phyloP scores from a whole-genome alignment of 2,888 invertebrate genomes.

The Ophonus ardosiacus region DNA sequence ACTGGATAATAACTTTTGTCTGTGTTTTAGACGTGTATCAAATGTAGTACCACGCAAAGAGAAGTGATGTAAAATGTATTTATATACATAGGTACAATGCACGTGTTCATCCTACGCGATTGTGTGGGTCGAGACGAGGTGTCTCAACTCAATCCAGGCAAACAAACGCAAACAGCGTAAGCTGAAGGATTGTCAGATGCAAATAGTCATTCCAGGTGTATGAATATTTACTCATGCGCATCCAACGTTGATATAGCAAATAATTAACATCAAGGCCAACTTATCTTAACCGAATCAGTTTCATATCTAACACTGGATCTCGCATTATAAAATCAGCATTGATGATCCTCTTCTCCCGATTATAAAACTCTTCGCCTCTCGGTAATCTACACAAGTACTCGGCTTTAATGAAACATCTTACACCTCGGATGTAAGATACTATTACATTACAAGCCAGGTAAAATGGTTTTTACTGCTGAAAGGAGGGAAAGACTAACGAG shows the following conservation, averaged over 20 bases:
- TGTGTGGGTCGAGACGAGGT: background rate
- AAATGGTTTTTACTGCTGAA: no score
- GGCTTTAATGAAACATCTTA: no score
- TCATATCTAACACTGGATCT: conserved; percentile 1
- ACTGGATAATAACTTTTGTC: no score
- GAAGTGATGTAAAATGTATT: background rate
- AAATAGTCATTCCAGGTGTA: conserved; percentile 44
- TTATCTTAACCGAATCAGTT: conserved; percentile 12
- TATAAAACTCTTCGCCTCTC: no score
- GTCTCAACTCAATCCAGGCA: conserved; percentile 8
- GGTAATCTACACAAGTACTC: no score
- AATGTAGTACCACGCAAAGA: no score
- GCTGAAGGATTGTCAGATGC: conserved; percentile 41
- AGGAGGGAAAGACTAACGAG: no score
- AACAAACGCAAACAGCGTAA: background rate
- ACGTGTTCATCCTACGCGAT: background rate
- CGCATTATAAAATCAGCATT: no score
- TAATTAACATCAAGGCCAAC: conserved; percentile 15
- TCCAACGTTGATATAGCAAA: conserved; percentile 6
- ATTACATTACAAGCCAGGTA: no score
- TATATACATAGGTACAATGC: background rate
- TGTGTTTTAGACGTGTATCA: no score
- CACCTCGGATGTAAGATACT: no score
- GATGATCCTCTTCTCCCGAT: no score
- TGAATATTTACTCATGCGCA: conserved; percentile 24